phyloP scores from a whole-genome alignment of 2,888 invertebrate species.

The Rhingia rostrata region DNA sequence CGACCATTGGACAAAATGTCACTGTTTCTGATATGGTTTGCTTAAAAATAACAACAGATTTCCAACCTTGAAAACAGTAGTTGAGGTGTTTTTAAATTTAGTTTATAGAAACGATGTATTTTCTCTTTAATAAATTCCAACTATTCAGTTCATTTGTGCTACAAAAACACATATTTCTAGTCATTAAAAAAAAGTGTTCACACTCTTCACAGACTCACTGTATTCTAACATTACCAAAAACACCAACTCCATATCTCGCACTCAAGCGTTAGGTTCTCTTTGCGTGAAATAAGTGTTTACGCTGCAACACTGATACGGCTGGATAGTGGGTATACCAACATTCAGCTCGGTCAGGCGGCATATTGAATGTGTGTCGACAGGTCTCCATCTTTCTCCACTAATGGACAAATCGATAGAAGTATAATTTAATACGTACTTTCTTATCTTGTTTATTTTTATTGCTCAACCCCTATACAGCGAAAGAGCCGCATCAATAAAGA shows the following conservation, averaged over 20 bases:
- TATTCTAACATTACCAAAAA: neutral
- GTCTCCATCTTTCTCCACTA: conserved; percentile 3
- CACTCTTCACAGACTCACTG: conserved; percentile 22
- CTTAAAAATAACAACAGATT: no score
- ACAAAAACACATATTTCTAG: neutral
- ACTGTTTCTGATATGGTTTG: no score
- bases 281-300: conserved; percentile 14
- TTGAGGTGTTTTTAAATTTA: no score
- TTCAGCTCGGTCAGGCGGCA: neutral
- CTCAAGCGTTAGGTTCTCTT: conserved; percentile 11
- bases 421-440: conserved; percentile 42
- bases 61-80: no score
- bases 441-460: conserved; percentile 51
- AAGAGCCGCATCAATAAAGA: conserved; percentile 4
- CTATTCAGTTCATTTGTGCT: no score
- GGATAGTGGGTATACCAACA: neutral
- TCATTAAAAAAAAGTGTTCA: neutral
- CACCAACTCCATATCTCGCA: neutral
- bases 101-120: no score
- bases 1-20: no score
- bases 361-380: neutral
- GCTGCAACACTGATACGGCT: neutral
- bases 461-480: conserved; percentile 1
- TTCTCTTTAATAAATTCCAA: no score
- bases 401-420: conserved; percentile 51